These are phyloP conservation scores for Archilochus colubris DNA, from an alignment of 2,113 vertebrate genomes.

Conservation along the genomic window DNA sequence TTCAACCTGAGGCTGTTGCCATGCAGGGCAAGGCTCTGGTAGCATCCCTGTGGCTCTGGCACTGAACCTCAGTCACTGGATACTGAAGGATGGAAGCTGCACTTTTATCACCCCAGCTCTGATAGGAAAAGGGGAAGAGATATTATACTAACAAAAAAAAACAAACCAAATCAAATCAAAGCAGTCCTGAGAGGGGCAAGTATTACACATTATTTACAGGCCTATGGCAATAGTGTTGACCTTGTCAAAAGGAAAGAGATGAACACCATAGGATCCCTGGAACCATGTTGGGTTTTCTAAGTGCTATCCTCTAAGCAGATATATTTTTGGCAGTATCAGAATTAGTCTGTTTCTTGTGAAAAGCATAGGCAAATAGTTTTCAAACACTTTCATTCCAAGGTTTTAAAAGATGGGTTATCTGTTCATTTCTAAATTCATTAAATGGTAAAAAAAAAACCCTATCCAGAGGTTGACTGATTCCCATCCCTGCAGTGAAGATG, in stretches of 20 bases:
- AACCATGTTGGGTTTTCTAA: not conserved
- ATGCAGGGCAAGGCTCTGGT: not conserved
- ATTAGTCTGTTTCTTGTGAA: slow-evolving; percentile 57
- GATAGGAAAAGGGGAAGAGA: not conserved
- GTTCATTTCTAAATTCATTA: slow-evolving; percentile 33
- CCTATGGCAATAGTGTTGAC: not conserved
- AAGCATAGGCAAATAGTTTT: slow-evolving; percentile 10
- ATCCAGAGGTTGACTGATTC: slow-evolving; percentile 25
- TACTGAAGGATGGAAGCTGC: not conserved
- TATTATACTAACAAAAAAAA: not conserved
- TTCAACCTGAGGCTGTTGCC: not conserved
- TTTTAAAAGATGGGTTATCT: not conserved
- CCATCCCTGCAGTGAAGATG: not conserved
- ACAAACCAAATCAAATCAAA: too few species aligned
- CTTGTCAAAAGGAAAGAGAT: not conserved
- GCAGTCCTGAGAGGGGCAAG: not conserved
- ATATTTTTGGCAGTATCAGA: slow-evolving; percentile 49
- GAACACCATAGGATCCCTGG: not conserved
- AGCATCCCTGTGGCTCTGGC: not conserved
- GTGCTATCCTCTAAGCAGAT: not conserved
- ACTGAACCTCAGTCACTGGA: not conserved
- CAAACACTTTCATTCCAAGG: slow-evolving; percentile 1
- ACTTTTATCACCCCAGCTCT: not conserved
- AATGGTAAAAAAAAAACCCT: not conserved
- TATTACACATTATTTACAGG: not conserved